A percentile compares a stretch with the other conserved stretches of the same genome.
Conservation (phyloP, 2,797 vertebrate species). For the Spondyliosoma cantharus region DNA sequence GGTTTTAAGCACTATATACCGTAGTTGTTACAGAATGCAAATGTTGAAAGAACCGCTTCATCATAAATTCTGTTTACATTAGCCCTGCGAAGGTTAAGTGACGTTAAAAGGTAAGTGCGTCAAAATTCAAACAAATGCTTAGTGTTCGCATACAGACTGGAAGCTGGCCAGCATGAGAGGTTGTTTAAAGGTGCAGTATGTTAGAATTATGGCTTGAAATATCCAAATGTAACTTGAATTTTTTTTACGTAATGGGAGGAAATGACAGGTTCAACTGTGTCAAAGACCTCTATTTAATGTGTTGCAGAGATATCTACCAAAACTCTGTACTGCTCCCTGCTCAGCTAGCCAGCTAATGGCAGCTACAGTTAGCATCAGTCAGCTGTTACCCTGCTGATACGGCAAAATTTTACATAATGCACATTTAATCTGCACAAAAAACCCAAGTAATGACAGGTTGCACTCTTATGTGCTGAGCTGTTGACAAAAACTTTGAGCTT, state of each 20-base stretch:
- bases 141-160: neutral
- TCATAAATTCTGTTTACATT: conserved; percentile 4
- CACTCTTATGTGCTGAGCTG: neutral
- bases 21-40: conserved; percentile 13
- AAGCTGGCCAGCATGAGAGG: neutral
- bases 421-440: neutral
- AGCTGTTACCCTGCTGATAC: too few relatives aligned
- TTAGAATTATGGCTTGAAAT: too few relatives aligned
- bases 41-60: neutral
- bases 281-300: too few relatives aligned
- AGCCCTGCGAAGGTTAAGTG: neutral
- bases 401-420: too few relatives aligned
- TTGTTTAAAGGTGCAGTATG: neutral
- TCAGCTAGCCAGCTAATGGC: too few relatives aligned
- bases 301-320: too few relatives aligned
- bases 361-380: too few relatives aligned
- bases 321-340: too few relatives aligned
- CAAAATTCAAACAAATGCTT: neutral
- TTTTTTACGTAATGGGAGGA: too few relatives aligned
- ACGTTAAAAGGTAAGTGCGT: neutral
- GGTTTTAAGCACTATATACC: conserved; percentile 5
- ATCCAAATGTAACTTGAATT: too few relatives aligned
- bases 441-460: neutral
- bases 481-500: too few relatives aligned
- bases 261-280: too few relatives aligned